Evolutionary conservation across 2,113 vertebrate species (phyloP).

Genomic region (Tenrec ecaudatus): DNA sequence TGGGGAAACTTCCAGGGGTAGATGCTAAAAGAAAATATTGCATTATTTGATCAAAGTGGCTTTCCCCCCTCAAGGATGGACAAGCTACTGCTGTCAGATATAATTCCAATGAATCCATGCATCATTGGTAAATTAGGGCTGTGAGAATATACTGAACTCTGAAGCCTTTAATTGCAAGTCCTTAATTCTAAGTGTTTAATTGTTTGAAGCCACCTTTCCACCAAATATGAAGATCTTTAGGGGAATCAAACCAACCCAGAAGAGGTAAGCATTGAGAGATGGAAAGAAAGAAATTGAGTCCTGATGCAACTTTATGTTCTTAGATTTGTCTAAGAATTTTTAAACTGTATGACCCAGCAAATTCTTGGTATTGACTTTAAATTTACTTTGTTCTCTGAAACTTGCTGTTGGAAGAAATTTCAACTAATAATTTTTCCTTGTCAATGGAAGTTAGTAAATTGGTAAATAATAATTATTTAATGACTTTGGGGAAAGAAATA

Average conservation of each 20-base stretch:
- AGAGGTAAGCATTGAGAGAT: neutral
- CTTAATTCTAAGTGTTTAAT: neutral
- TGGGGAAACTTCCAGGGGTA: neutral
- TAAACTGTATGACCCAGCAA: neutral
- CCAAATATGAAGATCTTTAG: neutral
- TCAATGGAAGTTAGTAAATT: slow-evolving; percentile 27
- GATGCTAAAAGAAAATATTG: neutral
- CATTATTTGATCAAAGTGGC: neutral
- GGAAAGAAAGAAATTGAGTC: neutral
- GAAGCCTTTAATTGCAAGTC: neutral
- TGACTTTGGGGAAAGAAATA: neutral
- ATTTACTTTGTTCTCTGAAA: slow-evolving; percentile 32
- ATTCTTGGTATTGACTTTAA: neutral
- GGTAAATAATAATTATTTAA: slow-evolving; percentile 21
- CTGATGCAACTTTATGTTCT: neutral
- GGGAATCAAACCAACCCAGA: neutral
- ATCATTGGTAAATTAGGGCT: slow-evolving; percentile 18
- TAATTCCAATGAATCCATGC: neutral
- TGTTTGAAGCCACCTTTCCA: slow-evolving; percentile 6
- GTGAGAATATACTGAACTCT: neutral
- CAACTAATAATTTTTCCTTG: neutral
- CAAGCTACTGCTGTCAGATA: neutral
- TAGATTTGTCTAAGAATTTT: neutral
- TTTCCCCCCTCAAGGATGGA: neutral
- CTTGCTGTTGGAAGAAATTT: neutral